Conservation (phyloP, 2,888 invertebrate species). For the Palloptera scutellata region DNA sequence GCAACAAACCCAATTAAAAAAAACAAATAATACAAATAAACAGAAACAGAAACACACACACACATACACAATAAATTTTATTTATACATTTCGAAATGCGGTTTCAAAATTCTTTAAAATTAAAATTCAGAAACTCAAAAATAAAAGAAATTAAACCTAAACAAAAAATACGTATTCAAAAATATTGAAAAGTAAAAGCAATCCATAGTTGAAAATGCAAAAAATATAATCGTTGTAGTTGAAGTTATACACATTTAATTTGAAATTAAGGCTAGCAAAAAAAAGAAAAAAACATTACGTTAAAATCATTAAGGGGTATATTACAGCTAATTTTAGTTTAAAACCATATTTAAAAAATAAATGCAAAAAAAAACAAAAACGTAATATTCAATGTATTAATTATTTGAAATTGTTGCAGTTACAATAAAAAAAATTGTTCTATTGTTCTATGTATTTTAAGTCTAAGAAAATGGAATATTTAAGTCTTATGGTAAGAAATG, state of each 20-base stretch:
- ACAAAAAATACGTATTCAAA: constrained; percentile 7
- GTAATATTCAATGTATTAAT: not conserved
- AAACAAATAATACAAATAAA: not conserved
- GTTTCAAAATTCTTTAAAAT: constrained; percentile 52
- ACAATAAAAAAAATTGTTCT: too few relatives aligned
- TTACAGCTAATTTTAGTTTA: too few relatives aligned
- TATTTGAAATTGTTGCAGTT: not conserved
- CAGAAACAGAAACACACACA: constrained; percentile 1
- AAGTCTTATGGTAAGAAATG: too few relatives aligned
- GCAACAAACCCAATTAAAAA: constrained; percentile 14
- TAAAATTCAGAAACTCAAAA: constrained; percentile 14
- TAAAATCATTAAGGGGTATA: constrained; percentile 1
- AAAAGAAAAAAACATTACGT: constrained; percentile 6
- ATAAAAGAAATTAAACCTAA: constrained; percentile 6
- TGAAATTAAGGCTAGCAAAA: constrained; percentile 10
- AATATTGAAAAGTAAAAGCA: not conserved
- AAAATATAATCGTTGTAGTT: too few relatives aligned
- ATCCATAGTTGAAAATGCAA: too few relatives aligned
- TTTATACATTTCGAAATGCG: constrained; percentile 47
- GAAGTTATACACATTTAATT: constrained; percentile 3
- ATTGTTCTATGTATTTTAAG: too few relatives aligned
- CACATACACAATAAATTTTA: too few relatives aligned
- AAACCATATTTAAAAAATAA: not conserved
- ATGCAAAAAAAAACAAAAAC: too few relatives aligned
- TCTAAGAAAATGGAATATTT: too few relatives aligned